Evolutionary conservation across 2,113 vertebrate genomes (phyloP).

Genomic region (Toxotes chatareus): DNA sequence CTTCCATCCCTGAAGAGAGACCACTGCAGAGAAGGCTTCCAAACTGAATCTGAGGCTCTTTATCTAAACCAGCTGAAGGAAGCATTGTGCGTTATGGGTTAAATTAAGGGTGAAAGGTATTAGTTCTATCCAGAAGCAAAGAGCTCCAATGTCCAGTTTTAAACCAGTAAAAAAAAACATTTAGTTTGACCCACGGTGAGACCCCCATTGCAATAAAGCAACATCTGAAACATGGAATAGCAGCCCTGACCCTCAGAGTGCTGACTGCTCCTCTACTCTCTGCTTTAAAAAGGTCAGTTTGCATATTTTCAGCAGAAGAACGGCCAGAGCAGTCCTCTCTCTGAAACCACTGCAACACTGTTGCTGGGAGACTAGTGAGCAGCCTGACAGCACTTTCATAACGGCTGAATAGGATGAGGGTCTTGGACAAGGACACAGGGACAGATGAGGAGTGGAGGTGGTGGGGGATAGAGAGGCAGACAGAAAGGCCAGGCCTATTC

Average conservation of each 20-base stretch:
- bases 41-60: neutral
- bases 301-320: neutral
- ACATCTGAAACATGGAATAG: neutral
- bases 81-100: neutral
- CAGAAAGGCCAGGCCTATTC: neutral
- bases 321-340: constrained; percentile 4
- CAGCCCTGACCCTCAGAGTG: neutral
- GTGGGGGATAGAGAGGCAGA: neutral
- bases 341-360: constrained; percentile 9
- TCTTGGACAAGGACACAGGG: constrained; percentile 15
- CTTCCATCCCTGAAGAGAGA: neutral
- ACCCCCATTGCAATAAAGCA: neutral
- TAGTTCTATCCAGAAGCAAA: neutral
- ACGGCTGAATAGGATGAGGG: constrained; percentile 41
- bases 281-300: constrained; percentile 21
- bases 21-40: neutral
- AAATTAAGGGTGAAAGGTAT: neutral
- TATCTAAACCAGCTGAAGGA: neutral
- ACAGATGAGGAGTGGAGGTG: neutral
- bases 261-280: neutral
- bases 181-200: neutral
- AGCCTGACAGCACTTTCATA: constrained; percentile 38
- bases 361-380: constrained; percentile 44
- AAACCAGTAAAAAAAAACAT: neutral
- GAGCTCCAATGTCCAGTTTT: neutral